A percentile compares a stretch with the other conserved stretches of the same genome.
These are phyloP conservation scores for Cassiopea andromeda DNA, from an alignment of 30 jellyfish, hydroid and myxozoan genomes.

Conservation along the genomic window DNA sequence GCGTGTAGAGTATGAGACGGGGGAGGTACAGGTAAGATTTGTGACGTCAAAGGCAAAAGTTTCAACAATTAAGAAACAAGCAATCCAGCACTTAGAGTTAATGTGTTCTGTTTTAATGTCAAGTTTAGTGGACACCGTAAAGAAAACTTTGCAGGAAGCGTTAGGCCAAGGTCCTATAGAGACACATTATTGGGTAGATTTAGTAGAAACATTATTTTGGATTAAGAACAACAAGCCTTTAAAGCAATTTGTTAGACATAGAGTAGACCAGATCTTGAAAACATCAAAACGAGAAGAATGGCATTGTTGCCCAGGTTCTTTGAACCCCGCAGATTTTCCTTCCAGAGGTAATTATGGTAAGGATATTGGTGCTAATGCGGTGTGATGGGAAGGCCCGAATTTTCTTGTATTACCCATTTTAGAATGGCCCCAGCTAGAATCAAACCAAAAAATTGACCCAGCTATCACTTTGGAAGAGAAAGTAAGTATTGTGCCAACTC, in stretches of 20 bases:
- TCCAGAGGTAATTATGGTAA: not conserved
- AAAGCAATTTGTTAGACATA: not conserved
- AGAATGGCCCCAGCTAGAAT: not conserved
- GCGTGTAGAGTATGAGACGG: conserved; percentile 58
- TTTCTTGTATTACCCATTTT: not conserved
- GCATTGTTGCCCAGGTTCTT: not conserved
- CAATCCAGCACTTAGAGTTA: conserved; percentile 75
- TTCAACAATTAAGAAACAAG: conserved; percentile 55
- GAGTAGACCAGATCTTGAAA: not conserved
- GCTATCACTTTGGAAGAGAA: conserved; percentile 9
- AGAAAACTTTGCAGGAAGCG: conserved; percentile 6
- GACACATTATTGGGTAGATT: conserved; percentile 74
- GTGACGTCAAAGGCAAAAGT: conserved; percentile 43
- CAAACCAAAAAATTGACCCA: conserved; percentile 6
- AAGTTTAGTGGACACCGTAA: not conserved
- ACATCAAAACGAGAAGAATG: not conserved
- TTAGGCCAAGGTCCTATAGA: conserved; percentile 27
- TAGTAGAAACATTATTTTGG: conserved; percentile 77
- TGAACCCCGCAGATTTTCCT: not conserved
- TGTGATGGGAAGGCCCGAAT: not conserved
- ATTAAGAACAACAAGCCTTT: not conserved
- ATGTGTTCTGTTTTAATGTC: conserved; percentile 10
- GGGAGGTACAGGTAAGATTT: conserved; percentile 39
- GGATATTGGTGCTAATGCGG: not conserved
- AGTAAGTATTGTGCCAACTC: not conserved